Evolutionary conservation across 1,140 invertebrate genomes (phyloP).

Genomic region (Apis laboriosa): DNA sequence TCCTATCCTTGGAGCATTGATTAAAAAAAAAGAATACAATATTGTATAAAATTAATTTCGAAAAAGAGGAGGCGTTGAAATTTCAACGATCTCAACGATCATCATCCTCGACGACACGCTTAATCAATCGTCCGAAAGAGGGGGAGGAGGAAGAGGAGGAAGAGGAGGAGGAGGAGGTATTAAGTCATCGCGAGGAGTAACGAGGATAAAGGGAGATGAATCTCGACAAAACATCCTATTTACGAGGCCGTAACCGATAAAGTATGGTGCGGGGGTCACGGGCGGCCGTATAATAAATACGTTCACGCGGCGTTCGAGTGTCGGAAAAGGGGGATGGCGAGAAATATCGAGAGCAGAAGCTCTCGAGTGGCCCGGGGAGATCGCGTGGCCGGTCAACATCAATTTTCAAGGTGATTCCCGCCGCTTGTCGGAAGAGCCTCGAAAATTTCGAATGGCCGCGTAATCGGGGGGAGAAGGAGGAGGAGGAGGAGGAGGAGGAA

Average conservation of each 20-base stretch:
- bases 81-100: neutral
- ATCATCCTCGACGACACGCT: neutral
- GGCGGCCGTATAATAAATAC: slow-evolving; percentile 21
- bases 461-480: slow-evolving; percentile 48
- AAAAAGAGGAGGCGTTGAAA: neutral
- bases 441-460: slow-evolving; percentile 59
- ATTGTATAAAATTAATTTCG: too few relatives aligned
- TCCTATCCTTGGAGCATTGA: too few relatives aligned
- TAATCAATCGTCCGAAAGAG: neutral
- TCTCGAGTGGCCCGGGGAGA: slow-evolving; percentile 32
- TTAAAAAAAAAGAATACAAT: too few relatives aligned
- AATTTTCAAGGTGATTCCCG: slow-evolving; percentile 58
- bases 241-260: slow-evolving; percentile 16
- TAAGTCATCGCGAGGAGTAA: neutral
- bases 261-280: slow-evolving; percentile 5
- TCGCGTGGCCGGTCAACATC: slow-evolving; percentile 56
- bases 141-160: too few relatives aligned
- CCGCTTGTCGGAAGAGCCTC: slow-evolving; percentile 50
- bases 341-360: slow-evolving; percentile 54
- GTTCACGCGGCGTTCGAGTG: slow-evolving; percentile 10
- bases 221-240: slow-evolving; percentile 19
- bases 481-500: too few relatives aligned
- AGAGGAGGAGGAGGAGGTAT: neutral
- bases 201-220: slow-evolving; percentile 7
- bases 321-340: slow-evolving; percentile 6